Evolutionary conservation across 2,888 invertebrate genomes (phyloP).

Genomic region (Campopleginae sp.): DNA sequence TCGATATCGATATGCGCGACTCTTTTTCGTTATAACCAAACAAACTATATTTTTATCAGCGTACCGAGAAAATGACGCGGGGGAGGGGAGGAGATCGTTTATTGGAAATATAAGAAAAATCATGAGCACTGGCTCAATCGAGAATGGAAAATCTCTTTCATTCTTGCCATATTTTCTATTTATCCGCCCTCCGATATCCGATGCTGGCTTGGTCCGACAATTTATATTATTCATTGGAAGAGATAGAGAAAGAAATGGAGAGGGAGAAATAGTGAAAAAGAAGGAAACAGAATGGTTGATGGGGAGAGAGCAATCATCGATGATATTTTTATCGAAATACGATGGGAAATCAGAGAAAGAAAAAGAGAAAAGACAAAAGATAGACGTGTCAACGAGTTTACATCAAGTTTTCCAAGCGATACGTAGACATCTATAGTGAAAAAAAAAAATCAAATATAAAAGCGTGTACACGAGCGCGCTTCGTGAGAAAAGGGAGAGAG

Average conservation of each 20-base stretch:
- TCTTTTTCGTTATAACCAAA: neutral
- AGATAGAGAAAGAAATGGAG: constrained; percentile 3
- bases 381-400: constrained; percentile 4
- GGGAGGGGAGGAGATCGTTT: neutral
- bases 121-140: neutral
- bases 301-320: constrained; percentile 21
- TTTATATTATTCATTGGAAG: constrained; percentile 43
- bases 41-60: constrained; percentile 10
- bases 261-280: constrained; percentile 6
- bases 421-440: neutral
- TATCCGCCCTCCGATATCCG: constrained; percentile 41
- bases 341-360: neutral
- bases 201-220: constrained; percentile 9
- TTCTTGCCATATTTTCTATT: constrained; percentile 31
- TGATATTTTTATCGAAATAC: constrained; percentile 46
- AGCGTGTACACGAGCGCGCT: constrained; percentile 8
- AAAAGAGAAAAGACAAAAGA: neutral
- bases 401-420: constrained; percentile 31
- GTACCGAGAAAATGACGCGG: constrained; percentile 1
- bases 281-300: neutral
- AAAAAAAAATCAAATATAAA: constrained; percentile 26
- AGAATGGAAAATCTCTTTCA: constrained; percentile 33
- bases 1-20: neutral
- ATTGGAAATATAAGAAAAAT: constrained; percentile 18
- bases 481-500: constrained; percentile 2